phyloP scores from a whole-genome alignment of 2,113 vertebrate genomes.

The Zosterops pallidus region DNA sequence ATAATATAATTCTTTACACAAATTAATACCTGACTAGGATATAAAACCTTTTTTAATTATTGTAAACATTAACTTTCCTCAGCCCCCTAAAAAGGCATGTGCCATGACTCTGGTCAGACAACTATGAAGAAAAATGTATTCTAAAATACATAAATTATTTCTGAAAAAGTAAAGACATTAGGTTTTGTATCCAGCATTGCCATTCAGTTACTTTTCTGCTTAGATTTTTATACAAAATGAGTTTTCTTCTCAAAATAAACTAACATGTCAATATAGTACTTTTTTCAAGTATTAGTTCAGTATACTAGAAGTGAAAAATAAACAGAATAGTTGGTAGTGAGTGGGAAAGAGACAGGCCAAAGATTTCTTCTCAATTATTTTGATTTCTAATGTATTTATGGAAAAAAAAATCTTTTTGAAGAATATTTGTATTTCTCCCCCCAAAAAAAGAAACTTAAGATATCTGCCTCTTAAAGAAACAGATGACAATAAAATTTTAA shows the following conservation, averaged over 20 bases:
- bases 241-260: background rate
- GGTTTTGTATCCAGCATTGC: background rate
- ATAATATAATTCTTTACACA: background rate
- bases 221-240: background rate
- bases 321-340: background rate
- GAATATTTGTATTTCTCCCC: background rate
- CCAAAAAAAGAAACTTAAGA: background rate
- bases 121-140: background rate
- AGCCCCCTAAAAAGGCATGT: background rate
- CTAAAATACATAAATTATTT: conserved; percentile 31
- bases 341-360: background rate
- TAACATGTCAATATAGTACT: background rate
- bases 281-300: background rate
- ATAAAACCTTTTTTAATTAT: background rate
- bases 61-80: background rate
- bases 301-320: background rate
- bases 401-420: background rate
- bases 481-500: background rate
- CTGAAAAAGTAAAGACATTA: conserved; percentile 16
- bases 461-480: background rate
- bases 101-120: background rate
- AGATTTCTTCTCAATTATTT: background rate
- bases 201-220: conserved; percentile 13
- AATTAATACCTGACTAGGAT: background rate
- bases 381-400: background rate